Evolutionary conservation across 2,888 invertebrate genomes (phyloP), one percentile per base, ranked within the genome.

Genomic region (Lasius fuliginosus): DNA sequence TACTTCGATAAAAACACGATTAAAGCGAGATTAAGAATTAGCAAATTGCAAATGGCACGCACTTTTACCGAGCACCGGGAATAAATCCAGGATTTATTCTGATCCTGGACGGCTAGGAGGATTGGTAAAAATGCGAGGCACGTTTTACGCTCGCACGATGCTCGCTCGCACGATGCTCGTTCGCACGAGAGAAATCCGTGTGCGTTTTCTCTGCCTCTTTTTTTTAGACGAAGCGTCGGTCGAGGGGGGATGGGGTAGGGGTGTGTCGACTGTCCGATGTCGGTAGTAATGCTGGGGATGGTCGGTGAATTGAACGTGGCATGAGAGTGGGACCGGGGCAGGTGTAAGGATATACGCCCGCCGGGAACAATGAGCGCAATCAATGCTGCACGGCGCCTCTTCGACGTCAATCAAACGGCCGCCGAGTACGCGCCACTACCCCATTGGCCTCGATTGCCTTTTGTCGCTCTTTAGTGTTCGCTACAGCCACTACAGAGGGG

Each of bases 351-450:
- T 90, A 90, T 89, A 91, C 84, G 84, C 82, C 69, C 76, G 79
- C 60, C 82, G 89, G 86, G 93, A 93, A 94, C 94, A 94, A 94
- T 94, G 93, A 93, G 92, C 89, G 92, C 93, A 94, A 94, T 94
- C 94, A 94, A 94, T 93, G 93, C 91, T 89, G 86, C 90, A 89
- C 86, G 87, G 86, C 90, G 86, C 89, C 92, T 92, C 92, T 93
- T 92, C 92, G 92, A 92, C 91, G 94, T 92, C 94, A 93, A 94
- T 94, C 94, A 92, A 92, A 93, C 89, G 91, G 90, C 85, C 88
- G 89, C 89, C 88, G 91, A 81, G 79, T 91, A 87, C 90, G 91
- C 92, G 92, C 92, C 91, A 93, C 92, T 94, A 91, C 91, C 93
- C 93, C 91, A 93, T 93, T 94, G 93, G 93, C 94, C 93, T 89